phyloP scores from a whole-genome alignment of 2,797 vertebrate species.

The Myioborus melanocephalus region DNA sequence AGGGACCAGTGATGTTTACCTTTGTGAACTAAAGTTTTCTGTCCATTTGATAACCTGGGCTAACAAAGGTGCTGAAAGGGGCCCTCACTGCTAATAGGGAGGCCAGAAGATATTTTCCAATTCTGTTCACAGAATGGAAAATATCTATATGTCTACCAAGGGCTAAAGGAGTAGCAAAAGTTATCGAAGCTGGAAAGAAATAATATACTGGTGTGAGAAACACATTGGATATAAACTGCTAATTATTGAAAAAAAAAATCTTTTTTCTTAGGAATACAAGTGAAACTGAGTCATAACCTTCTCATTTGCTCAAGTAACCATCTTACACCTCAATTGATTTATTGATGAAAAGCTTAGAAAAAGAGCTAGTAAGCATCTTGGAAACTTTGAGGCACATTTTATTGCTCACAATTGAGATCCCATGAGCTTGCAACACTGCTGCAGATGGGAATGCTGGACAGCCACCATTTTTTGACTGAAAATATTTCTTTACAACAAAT shows the following conservation, averaged over 20 bases:
- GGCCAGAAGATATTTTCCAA: not conserved
- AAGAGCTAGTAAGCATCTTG: slow-evolving; percentile 10
- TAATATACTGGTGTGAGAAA: not conserved
- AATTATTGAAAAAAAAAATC: not conserved
- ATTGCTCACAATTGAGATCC: not conserved
- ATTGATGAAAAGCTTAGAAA: slow-evolving; percentile 26
- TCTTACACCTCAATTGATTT: slow-evolving; percentile 17
- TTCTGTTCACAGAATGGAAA: not conserved
- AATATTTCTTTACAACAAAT: not conserved
- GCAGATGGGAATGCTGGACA: not conserved
- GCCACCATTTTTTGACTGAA: not conserved
- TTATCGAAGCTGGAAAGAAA: not conserved
- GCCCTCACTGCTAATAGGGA: not conserved
- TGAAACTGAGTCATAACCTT: slow-evolving; percentile 23
- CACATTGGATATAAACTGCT: not conserved
- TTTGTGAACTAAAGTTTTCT: not conserved
- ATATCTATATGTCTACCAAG: not conserved
- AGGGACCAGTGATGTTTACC: not conserved
- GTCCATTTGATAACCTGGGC: not conserved
- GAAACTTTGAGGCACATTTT: slow-evolving; percentile 2
- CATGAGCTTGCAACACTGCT: not conserved
- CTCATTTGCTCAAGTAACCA: slow-evolving; percentile 13
- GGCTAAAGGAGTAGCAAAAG: not conserved
- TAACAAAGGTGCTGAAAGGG: not conserved
- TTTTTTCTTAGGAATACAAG: not conserved